Conservation (phyloP, 2,797 vertebrate genomes). For the Leuciscus waleckii region DNA sequence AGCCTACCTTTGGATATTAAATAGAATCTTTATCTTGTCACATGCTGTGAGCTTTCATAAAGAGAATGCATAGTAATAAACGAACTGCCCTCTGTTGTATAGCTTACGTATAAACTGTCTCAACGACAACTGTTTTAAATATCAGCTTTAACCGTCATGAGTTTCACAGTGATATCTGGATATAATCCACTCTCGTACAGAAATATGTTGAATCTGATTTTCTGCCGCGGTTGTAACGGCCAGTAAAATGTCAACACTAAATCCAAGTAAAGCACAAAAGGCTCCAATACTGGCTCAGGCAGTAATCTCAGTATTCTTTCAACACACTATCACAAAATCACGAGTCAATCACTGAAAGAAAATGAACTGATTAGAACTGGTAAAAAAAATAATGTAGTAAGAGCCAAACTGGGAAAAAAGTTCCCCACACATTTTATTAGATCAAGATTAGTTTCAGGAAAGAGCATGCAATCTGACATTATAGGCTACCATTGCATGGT, state of each 20-base stretch:
- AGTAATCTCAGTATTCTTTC: constrained; percentile 40
- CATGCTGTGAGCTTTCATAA: constrained; percentile 27
- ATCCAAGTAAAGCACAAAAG: constrained; percentile 49
- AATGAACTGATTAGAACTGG: constrained; percentile 38
- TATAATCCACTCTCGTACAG: constrained; percentile 13
- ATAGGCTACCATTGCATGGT: not conserved
- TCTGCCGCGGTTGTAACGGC: constrained; percentile 31
- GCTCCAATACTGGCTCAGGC: constrained; percentile 28
- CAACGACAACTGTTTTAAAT: constrained; percentile 3
- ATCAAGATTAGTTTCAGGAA: constrained; percentile 28
- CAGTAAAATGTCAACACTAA: constrained; percentile 42
- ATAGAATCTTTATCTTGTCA: constrained; percentile 25
- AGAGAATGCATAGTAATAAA: constrained; percentile 5
- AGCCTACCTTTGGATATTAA: constrained; percentile 14
- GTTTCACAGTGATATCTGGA: constrained; percentile 33
- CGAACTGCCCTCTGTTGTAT: constrained; percentile 13
- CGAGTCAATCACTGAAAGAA: constrained; percentile 32
- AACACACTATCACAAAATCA: constrained; percentile 39
- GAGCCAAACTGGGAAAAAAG: constrained; percentile 8
- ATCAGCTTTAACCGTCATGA: constrained; percentile 21
- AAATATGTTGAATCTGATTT: constrained; percentile 48
- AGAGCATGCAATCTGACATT: constrained; percentile 23
- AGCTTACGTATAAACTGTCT: not conserved
- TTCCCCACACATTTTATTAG: constrained; percentile 19
- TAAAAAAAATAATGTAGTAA: constrained; percentile 6